Percentiles rank a stretch among this genome's conserved stretches.
These are phyloP conservation scores for Piscicola geometra DNA, from an alignment of 2,888 invertebrate species.

Conservation along the genomic window DNA sequence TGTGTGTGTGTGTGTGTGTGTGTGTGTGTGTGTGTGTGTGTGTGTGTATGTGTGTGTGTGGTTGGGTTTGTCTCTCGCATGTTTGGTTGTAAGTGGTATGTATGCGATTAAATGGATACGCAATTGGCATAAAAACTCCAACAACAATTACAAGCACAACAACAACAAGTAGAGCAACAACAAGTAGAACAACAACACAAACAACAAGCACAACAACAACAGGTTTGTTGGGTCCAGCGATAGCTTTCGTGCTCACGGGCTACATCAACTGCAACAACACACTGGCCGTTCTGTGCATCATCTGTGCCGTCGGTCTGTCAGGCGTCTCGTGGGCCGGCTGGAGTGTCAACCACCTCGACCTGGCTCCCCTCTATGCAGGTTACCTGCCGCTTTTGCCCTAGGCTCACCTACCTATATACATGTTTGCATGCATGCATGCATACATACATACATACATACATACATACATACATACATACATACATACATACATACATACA, in stretches of 20 bases:
- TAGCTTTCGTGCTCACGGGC: constrained; percentile 76
- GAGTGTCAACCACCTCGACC: constrained; percentile 51
- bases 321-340: constrained; percentile 46
- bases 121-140: too few species aligned
- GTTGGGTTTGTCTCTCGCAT: too few species aligned
- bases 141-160: neutral
- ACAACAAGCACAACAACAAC: too few species aligned
- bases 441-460: too few species aligned
- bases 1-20: neutral
- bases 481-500: too few species aligned
- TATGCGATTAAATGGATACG: too few species aligned
- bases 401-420: neutral
- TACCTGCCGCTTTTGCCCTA: too few species aligned
- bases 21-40: neutral
- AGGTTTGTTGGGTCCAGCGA: constrained; percentile 70
- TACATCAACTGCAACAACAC: constrained; percentile 59
- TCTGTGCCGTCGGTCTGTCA: constrained; percentile 45
- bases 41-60: neutral
- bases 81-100: too few species aligned
- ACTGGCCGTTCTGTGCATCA: constrained; percentile 44
- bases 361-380: constrained; percentile 50
- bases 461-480: too few species aligned
- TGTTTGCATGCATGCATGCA: too few species aligned
- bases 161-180: neutral
- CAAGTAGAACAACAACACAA: neutral